Conservation (phyloP, 2,888 invertebrate genomes). For the Pyrocoelia pectoralis region DNA sequence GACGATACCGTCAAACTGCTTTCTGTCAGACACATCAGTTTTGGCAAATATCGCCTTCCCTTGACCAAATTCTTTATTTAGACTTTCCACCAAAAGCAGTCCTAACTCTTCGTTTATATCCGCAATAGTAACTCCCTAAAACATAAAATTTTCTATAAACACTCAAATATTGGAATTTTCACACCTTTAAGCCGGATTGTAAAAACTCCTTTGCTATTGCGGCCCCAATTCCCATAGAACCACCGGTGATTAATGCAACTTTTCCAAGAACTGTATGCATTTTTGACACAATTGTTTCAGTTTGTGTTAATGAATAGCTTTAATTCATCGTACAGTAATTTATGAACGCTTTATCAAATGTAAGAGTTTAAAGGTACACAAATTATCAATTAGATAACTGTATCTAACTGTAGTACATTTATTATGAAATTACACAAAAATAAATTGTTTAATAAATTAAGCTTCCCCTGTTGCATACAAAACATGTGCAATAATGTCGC, state of each 20-base stretch:
- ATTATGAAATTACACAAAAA: too few species aligned
- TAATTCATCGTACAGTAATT: too few species aligned
- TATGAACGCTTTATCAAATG: too few species aligned
- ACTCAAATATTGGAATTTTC: not conserved
- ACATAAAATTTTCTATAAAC: not conserved
- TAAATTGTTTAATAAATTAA: too few species aligned
- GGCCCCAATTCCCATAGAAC: not conserved
- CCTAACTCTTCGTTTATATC: not conserved
- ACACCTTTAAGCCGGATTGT: not conserved
- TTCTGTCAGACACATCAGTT: not conserved
- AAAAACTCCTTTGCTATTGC: not conserved
- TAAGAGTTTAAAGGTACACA: too few species aligned
- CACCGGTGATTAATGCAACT: not conserved
- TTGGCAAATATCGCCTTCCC: not conserved
- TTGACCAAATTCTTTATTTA: not conserved
- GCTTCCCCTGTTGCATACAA: too few species aligned
- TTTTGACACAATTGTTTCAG: too few species aligned
- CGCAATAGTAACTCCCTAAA: conserved; percentile 2
- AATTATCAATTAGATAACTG: too few species aligned
- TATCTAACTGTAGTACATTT: too few species aligned
- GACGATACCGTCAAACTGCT: not conserved
- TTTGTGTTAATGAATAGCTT: too few species aligned
- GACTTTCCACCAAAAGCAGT: not conserved
- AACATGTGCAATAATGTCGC: too few species aligned
- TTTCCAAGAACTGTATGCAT: not conserved